Percentiles rank a stretch among this genome's conserved stretches.
phyloP scores from a whole-genome alignment of 2,113 vertebrate species.

The Calypte anna region DNA sequence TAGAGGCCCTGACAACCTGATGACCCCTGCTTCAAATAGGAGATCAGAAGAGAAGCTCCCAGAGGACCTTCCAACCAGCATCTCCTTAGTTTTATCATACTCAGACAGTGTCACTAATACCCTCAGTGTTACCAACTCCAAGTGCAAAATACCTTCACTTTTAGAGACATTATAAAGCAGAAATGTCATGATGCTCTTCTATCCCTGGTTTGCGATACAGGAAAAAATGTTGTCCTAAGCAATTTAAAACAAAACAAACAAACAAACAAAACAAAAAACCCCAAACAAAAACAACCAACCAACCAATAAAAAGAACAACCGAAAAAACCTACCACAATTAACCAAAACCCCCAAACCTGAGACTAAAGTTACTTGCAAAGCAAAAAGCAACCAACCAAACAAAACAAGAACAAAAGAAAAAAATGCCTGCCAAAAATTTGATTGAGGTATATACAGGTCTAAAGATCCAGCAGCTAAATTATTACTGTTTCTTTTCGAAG shows the following conservation, averaged over 20 bases:
- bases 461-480: background rate
- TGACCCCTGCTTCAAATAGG: background rate
- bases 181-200: background rate
- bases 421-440: background rate
- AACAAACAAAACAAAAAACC: background rate
- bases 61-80: background rate
- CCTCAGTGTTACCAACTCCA: background rate
- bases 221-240: background rate
- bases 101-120: background rate
- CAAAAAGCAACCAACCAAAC: background rate
- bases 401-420: background rate
- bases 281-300: too few relatives aligned
- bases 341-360: background rate
- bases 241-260: background rate
- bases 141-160: background rate
- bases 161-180: background rate
- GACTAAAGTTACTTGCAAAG: background rate
- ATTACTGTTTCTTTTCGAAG: background rate
- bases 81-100: background rate
- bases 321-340: too few relatives aligned
- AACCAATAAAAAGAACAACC: background rate
- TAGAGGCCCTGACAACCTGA: too few relatives aligned
- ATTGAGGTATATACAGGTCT: background rate
- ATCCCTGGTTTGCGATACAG: background rate
- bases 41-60: background rate